Percentiles rank a stretch among this genome's conserved stretches.
Conservation (phyloP, 92 coral and sea anemone genomes). For the Zoanthus solanderi region DNA sequence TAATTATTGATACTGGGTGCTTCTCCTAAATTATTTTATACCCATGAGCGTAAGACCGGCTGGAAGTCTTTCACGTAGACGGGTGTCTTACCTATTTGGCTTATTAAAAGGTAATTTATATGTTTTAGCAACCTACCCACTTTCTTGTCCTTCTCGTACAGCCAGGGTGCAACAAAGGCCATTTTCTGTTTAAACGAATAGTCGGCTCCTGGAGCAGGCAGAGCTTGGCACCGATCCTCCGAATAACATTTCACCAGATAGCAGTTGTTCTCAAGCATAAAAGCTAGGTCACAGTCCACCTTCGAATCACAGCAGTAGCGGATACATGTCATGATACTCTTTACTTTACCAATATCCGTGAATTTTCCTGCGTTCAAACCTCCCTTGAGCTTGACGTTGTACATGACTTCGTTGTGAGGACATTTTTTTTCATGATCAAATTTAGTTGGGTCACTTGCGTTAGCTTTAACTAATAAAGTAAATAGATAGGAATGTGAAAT, state of each 20-base stretch:
- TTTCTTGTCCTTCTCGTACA: slow-evolving; percentile 89
- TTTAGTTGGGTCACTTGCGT: slow-evolving; percentile 66
- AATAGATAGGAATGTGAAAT: background rate
- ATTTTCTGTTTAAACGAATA: slow-evolving; percentile 93
- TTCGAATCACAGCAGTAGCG: slow-evolving; percentile 95
- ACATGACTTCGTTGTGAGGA: slow-evolving; percentile 98
- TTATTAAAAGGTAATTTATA: too few relatives aligned
- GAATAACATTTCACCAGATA: slow-evolving; percentile 95
- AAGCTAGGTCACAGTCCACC: slow-evolving; percentile 95
- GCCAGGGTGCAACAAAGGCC: slow-evolving; percentile 99
- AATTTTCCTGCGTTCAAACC: slow-evolving; percentile 96
- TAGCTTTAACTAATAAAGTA: slow-evolving; percentile 72
- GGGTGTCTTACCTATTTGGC: too few relatives aligned
- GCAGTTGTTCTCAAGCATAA: slow-evolving; percentile 90
- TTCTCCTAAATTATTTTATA: too few relatives aligned
- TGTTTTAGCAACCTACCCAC: slow-evolving; percentile 67
- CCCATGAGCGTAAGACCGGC: too few relatives aligned
- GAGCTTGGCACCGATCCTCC: slow-evolving; percentile 96
- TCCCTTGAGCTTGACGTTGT: slow-evolving; percentile 95
- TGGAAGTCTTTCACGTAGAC: too few relatives aligned
- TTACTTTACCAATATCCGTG: slow-evolving; percentile 95
- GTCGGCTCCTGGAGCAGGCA: slow-evolving; percentile 89
- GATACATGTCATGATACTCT: slow-evolving; percentile 63
- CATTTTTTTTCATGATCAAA: slow-evolving; percentile 98
- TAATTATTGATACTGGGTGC: too few relatives aligned